Percentiles rank a stretch among this genome's conserved stretches.
phyloP scores from a whole-genome alignment of 1,140 invertebrate genomes.

The Nymphalis io region DNA sequence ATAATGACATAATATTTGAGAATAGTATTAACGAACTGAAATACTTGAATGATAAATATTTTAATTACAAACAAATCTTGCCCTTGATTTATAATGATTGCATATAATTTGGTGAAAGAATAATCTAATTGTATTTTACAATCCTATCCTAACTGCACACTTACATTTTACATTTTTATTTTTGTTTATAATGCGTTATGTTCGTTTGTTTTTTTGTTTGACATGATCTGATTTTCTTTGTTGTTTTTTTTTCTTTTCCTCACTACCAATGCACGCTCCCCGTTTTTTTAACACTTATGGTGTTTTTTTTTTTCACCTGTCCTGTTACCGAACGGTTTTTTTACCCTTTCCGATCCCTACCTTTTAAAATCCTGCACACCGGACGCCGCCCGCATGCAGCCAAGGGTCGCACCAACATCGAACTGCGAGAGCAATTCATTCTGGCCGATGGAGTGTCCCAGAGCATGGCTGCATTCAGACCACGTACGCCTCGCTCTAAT shows the following conservation, averaged over 20 bases:
- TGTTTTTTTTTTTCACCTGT: constrained; percentile 62
- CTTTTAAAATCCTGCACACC: constrained; percentile 69
- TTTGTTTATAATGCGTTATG: constrained; percentile 55
- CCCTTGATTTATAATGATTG: constrained; percentile 57
- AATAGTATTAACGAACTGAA: not conserved
- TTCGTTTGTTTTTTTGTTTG: constrained; percentile 67
- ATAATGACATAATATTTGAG: not conserved
- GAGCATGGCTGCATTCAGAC: constrained; percentile 97
- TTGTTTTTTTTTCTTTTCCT: constrained; percentile 78
- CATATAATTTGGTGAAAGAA: constrained; percentile 70
- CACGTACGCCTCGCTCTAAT: constrained; percentile 91
- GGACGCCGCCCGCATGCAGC: constrained; percentile 87
- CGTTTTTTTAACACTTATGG: constrained; percentile 69
- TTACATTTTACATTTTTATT: constrained; percentile 42
- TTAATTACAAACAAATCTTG: constrained; percentile 41
- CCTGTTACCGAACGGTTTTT: constrained; percentile 74
- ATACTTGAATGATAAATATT: not conserved
- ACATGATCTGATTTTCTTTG: constrained; percentile 78
- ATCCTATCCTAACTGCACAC: constrained; percentile 76
- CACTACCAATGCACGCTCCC: constrained; percentile 74
- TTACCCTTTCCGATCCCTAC: constrained; percentile 56
- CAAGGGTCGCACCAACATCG: constrained; percentile 99
- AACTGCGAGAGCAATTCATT: constrained; percentile 99
- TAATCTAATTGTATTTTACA: constrained; percentile 74
- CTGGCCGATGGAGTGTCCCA: constrained; percentile 98